Evolutionary conservation across 1,140 invertebrate genomes (phyloP), one percentile per base, ranked within the genome.

Genomic region (Halotydeus destructor): DNA sequence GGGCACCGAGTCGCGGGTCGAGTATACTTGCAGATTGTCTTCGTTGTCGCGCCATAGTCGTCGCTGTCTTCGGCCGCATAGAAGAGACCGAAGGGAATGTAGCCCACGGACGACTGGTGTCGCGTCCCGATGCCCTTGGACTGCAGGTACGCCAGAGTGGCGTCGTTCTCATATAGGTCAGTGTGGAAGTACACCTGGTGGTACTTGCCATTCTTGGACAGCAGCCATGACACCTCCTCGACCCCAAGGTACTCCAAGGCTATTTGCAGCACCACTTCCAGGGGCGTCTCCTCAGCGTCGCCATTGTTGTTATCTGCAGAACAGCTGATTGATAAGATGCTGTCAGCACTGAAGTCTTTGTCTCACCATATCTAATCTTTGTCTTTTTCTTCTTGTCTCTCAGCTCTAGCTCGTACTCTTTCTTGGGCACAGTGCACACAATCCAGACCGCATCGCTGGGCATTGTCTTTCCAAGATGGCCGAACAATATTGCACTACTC

Each of bases 111-210:
- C n/a, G 50, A 47, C 9, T 48, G 38, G 32, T 27, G 30, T 11
- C 37, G 43, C 34, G 37, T 42, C 8, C 50, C 50, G 18, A 52
- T 46, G n/a, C 49, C 50, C 24, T 30, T 46, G 12, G 42, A 42
- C 16, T 48, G 35, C n/a, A 52, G 28, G 5, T 40, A 23, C 5
- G 39, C 41, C 25, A 52, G 23, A 11, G 44, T 35, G 8, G 38
- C 24, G 39, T 52, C 50, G 26, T 50, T 46, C 34, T 22, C 43
- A 35, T 36, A 45, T 21, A 14, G 24, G 18, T 38, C 47, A 33
- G 39, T 45, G 5, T 48, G 36, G 22, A 52, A 52, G 22, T 47
- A 46, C 4, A 52, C 44, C 31, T 52, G 41, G 9, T 36, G 48
- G 39, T 28, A 46, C 12, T 47, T 34, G 3, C 37, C 36, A 39